Percentiles rank a stretch among this genome's conserved stretches.
Evolutionary conservation across 2,888 invertebrate species (phyloP).

Genomic region (Mesorhabditis belari): DNA sequence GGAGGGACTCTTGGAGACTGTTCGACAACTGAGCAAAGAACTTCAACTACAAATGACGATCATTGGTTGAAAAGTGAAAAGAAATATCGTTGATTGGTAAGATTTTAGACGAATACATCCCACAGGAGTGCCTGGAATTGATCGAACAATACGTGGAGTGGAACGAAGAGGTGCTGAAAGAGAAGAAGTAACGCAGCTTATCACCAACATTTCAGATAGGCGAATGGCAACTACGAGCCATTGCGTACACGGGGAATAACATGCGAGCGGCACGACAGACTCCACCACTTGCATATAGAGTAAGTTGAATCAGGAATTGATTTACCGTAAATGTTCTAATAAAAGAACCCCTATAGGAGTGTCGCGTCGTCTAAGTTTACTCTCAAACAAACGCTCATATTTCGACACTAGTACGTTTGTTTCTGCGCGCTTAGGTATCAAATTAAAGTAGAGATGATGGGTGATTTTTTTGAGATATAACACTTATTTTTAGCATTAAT

Average conservation of each 20-base stretch:
- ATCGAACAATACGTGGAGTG: slow-evolving; percentile 71
- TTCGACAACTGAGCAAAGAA: slow-evolving; percentile 80
- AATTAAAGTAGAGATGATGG: neutral
- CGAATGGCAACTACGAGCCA: slow-evolving; percentile 94
- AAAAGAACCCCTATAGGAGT: too few relatives aligned
- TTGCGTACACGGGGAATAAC: slow-evolving; percentile 97
- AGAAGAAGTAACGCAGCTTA: too few relatives aligned
- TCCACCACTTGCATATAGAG: slow-evolving; percentile 9
- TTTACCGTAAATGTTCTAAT: too few relatives aligned
- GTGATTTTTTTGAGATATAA: too few relatives aligned
- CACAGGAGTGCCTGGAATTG: slow-evolving; percentile 77
- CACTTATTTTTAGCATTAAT: too few relatives aligned
- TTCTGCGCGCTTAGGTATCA: too few relatives aligned
- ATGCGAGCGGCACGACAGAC: slow-evolving; percentile 64
- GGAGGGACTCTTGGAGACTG: slow-evolving; percentile 87
- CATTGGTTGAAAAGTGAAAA: slow-evolving; percentile 57
- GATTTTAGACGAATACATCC: slow-evolving; percentile 74
- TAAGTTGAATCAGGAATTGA: too few relatives aligned
- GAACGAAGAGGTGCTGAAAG: slow-evolving; percentile 83
- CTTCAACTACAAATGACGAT: slow-evolving; percentile 82
- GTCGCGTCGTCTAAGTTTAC: too few relatives aligned
- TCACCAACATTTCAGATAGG: slow-evolving; percentile 69
- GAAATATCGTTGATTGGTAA: neutral
- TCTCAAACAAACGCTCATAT: too few relatives aligned
- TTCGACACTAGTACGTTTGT: too few relatives aligned